A percentile compares a stretch with the other conserved stretches of the same genome.
These are phyloP conservation scores for Tetragnatha versicolor DNA, from an alignment of 1,140 invertebrate genomes.

Conservation along the genomic window DNA sequence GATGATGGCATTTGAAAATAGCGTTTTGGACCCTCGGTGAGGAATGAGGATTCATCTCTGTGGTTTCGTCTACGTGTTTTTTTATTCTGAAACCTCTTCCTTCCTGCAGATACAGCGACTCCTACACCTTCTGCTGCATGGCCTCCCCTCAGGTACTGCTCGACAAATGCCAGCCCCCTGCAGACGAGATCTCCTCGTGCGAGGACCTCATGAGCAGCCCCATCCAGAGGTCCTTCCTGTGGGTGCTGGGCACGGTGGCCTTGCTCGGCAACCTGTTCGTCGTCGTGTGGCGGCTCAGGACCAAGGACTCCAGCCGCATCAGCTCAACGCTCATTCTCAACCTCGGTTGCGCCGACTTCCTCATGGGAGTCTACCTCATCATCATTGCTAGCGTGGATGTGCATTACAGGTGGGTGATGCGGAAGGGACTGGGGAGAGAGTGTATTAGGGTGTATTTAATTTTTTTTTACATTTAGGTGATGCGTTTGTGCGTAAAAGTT, in stretches of 20 bases:
- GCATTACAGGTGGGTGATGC: conserved; percentile 62
- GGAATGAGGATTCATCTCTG: no score
- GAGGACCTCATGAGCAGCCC: conserved; percentile 67
- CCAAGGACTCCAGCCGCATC: conserved; percentile 60
- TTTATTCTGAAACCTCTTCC: no score
- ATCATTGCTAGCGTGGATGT: conserved; percentile 74
- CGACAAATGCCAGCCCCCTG: conserved; percentile 62
- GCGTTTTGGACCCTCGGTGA: no score
- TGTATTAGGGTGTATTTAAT: no score
- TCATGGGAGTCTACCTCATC: conserved; percentile 81
- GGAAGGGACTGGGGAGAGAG: no score
- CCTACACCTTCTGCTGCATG: conserved; percentile 66
- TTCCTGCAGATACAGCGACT: conserved; percentile 61
- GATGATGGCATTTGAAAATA: no score
- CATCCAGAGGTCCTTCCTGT: conserved; percentile 64
- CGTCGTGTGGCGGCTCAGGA: conserved; percentile 63
- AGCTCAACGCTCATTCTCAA: conserved; percentile 44
- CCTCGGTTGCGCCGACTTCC: conserved; percentile 70
- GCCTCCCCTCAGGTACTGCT: conserved; percentile 57
- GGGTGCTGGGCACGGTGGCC: conserved; percentile 66
- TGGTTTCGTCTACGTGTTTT: no score
- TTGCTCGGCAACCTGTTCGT: conserved; percentile 65
- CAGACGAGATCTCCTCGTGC: conserved; percentile 67
- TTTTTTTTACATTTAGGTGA: no score
- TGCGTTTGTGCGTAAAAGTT: no score